A percentile compares a stretch with the other conserved stretches of the same genome.
Evolutionary conservation across 1,140 invertebrate species (phyloP).

Genomic region (Scaptomyza montana): DNA sequence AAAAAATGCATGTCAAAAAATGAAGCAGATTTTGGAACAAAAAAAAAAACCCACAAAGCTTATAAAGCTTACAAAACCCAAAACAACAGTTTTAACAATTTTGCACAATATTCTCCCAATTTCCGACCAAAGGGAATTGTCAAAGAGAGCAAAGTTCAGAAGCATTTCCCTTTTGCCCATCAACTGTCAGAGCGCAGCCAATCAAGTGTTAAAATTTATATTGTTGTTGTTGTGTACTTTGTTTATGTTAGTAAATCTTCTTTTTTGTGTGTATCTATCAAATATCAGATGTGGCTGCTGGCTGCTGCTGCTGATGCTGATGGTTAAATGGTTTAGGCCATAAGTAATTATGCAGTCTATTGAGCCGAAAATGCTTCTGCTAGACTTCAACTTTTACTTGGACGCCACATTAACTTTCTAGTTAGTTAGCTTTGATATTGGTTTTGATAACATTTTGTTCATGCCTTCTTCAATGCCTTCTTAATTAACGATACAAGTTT

Average conservation of each 20-base stretch:
- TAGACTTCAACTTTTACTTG: not conserved
- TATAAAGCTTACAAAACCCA: not conserved
- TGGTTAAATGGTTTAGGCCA: conserved; percentile 10
- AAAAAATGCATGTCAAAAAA: conserved; percentile 2
- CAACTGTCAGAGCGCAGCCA: conserved; percentile 20
- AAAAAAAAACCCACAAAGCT: not conserved
- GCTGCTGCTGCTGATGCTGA: not conserved
- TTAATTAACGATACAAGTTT: too few species aligned
- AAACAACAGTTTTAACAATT: not conserved
- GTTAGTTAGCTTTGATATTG: conserved; percentile 63
- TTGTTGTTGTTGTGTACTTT: conserved; percentile 40
- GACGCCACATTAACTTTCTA: conserved; percentile 27
- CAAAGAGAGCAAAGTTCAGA: not conserved
- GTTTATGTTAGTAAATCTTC: conserved; percentile 53
- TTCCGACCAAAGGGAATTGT: not conserved
- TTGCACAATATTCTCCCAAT: not conserved
- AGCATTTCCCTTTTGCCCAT: not conserved
- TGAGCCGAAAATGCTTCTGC: conserved; percentile 61
- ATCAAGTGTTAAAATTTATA: conserved; percentile 75
- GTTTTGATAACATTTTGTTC: not conserved
- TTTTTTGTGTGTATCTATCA: not conserved
- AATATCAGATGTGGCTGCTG: not conserved
- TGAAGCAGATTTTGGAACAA: not conserved
- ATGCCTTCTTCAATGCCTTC: too few species aligned
- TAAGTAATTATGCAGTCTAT: conserved; percentile 69